phyloP scores from a whole-genome alignment of 2,113 vertebrate species.

The Montifringilla adamsi region DNA sequence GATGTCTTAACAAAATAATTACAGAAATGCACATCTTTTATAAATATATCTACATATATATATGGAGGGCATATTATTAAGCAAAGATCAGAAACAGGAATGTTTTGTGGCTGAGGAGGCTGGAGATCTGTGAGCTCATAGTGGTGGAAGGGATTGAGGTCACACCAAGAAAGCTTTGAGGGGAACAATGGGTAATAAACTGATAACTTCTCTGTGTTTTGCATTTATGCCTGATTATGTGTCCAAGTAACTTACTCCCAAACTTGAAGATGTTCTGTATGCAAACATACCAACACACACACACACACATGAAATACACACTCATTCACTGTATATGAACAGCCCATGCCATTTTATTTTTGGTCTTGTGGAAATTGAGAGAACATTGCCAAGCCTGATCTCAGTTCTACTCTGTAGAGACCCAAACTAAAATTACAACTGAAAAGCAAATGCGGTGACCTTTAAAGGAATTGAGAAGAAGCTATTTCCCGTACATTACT shows the following conservation, averaged over 20 bases:
- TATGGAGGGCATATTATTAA: not conserved
- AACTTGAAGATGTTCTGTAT: not conserved
- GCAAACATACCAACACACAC: not conserved
- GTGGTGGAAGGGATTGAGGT: not conserved
- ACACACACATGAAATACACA: not conserved
- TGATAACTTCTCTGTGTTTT: not conserved
- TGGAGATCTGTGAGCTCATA: not conserved
- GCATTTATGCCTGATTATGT: not conserved
- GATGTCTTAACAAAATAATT: not conserved
- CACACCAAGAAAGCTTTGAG: not conserved
- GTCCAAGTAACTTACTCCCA: not conserved
- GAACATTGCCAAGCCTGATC: conserved; percentile 50
- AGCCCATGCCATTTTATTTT: conserved; percentile 57
- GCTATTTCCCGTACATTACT: conserved; percentile 77
- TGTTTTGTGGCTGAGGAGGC: not conserved
- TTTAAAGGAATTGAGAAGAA: conserved; percentile 79
- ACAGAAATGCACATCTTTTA: not conserved
- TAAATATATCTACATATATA: not conserved
- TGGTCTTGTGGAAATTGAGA: conserved; percentile 53
- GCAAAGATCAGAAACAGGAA: not conserved
- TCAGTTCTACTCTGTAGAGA: conserved; percentile 54
- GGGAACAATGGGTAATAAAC: not conserved
- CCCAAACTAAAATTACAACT: conserved; percentile 65
- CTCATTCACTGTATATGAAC: not conserved
- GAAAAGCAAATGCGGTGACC: conserved; percentile 80